Base-by-base conservation (phyloP, 1,140 invertebrate genomes). In the Akabosia matsudoensis region DNA sequence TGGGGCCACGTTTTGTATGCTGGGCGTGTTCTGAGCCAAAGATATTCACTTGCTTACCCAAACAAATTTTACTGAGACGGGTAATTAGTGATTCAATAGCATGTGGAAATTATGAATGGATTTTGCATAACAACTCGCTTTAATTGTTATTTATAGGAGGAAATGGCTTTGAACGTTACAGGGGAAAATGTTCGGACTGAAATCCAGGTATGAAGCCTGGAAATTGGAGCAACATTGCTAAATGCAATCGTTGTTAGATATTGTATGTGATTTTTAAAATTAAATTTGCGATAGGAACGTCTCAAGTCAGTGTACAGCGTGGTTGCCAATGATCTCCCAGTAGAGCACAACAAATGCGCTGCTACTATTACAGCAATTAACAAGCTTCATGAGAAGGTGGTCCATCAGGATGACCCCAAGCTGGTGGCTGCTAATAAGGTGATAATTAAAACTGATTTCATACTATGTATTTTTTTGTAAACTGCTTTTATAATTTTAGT, bases 321-420 rank as follows among this genome's bases (percentile, higher is more conserved):
- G 30, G 64, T 72, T 37, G 31, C 75, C 31, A 28, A 70, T 24
- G 74, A 74, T 73, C 70, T 81, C 26, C 70, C 74, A 70, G 33
- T 33, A 14, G 81, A 81, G 37, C 76, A 82, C 37, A 70, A 34
- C 70, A 82, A 77, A 76, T 80, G 45, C 70, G 34, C 37, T 7
- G 31, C 79, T 1, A 82, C 79, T 14, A 78, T 84, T 64, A 77
- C 80, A 24, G 74, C 78, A 22, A 83, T 84, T 26, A 83, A 82
- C 64, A 78, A 79, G 22, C 73, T 83, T 3, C 82, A 83, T 54
- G 83, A 84, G 13, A 84, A 84, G 61, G 82, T 81, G 16, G 70
- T 81, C n/a, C 72, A 75, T 28, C 82, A 82, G 28, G 84, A 84
- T 13, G 61, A 67, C 22, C 28, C 28, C 28, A 83, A 82, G 75